Evolutionary conservation across 35 echinoderm and acorn worm species (phyloP), one percentile per base, ranked within the genome.

Genomic region (Amphiura filiformis): DNA sequence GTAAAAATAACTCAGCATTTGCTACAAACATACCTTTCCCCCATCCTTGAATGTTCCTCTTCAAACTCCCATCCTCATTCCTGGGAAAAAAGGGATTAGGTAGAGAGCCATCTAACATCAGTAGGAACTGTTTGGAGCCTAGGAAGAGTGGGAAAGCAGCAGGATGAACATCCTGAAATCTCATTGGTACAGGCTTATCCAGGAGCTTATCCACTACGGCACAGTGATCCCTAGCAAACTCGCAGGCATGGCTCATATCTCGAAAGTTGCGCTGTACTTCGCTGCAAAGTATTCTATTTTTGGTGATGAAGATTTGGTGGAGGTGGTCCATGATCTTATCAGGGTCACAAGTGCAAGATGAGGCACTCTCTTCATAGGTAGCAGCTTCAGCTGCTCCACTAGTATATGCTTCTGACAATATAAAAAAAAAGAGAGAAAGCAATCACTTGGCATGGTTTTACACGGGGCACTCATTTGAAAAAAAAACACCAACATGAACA

Each of bases 251-350:
- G 39, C 44, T 82, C 35, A 90, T 36, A 37, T 90, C 80, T 44
- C 88, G 81, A 39, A 90, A 90, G 38, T 90, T 90, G 79, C 80
- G 80, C 40, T 75, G 80, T 12, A 90, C 88, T 47, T 90, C 88
- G 31, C 81, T 84, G 32, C 88, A 90, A 34, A 90, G 80, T 15
- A 90, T 81, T 0, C 56, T 34, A 36, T 90, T 90, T 56, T 89
- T 90, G 35, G 80, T 83, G 38, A 90, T 77, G 40, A 90, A 90
- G 56, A 83, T 42, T 61, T 84, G 82, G 35, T 64, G 49, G 23
- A 65, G 82, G 20, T 64, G 82, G 35, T 78, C 85, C 85, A 87
- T 87, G 38, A 78, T 76, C 13, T 81, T 32, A 34, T 64, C 82
- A 30, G 26, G 4, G 13, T 35, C 31, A 70, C 26, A 11, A 13